phyloP scores from a whole-genome alignment of 2,113 vertebrate genomes.

The Pomatostomus ruficeps region DNA sequence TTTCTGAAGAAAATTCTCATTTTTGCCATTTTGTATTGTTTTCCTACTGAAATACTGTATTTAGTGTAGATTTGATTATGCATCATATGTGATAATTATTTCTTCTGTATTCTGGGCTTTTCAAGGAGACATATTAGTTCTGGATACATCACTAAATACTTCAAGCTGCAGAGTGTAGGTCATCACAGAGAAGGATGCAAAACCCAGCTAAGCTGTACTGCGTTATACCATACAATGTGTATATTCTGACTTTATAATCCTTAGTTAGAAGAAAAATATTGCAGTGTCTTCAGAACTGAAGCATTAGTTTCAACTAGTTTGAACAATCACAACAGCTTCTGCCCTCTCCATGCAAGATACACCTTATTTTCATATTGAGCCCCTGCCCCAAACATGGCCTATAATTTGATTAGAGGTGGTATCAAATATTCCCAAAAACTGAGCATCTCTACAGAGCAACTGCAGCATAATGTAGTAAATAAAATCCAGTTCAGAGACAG shows the following conservation, averaged over 20 bases:
- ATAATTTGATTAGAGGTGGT: not conserved
- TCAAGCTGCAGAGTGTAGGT: not conserved
- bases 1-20: not conserved
- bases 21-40: not conserved
- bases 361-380: not conserved
- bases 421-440: not conserved
- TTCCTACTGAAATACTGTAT: not conserved
- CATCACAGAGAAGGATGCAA: not conserved
- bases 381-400: not conserved
- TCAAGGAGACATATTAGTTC: not conserved
- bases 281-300: not conserved
- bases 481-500: not conserved
- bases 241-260: not conserved
- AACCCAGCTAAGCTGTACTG: not conserved
- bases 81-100: not conserved
- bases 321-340: not conserved
- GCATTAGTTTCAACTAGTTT: not conserved
- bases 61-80: not conserved
- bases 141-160: not conserved
- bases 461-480: not conserved
- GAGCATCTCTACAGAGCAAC: not conserved
- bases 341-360: not conserved
- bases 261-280: not conserved
- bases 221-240: fast-evolving
- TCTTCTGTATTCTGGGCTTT: not conserved